phyloP scores from a whole-genome alignment of 2,797 vertebrate species.

The Natrix natrix region DNA sequence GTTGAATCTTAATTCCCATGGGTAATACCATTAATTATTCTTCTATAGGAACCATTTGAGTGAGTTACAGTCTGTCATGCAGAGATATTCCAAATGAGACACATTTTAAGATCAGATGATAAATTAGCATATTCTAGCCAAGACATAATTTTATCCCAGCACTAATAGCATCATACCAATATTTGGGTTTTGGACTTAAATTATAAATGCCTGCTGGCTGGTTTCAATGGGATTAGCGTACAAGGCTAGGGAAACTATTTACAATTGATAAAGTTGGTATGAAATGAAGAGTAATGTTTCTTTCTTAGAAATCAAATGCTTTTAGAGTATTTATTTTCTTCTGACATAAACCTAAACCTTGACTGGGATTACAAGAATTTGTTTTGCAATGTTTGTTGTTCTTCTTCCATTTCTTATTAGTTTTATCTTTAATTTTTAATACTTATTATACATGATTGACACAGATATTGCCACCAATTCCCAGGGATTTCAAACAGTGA shows the following conservation, averaged over 20 bases:
- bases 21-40: conserved; percentile 1
- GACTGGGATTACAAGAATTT: fast-evolving
- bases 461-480: neutral
- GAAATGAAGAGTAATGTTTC: neutral
- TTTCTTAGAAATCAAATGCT: conserved; percentile 15
- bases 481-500: neutral
- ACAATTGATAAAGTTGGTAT: conserved; percentile 15
- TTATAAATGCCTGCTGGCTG: neutral
- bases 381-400: neutral
- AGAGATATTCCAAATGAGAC: conserved; percentile 3
- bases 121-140: neutral
- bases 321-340: neutral
- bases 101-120: conserved; percentile 33
- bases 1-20: conserved; percentile 26
- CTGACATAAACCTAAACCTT: neutral
- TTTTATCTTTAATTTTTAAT: neutral
- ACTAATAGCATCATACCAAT: neutral
- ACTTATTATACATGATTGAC: neutral
- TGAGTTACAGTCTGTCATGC: conserved; percentile 23
- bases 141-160: conserved; percentile 3
- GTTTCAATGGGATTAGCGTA: neutral
- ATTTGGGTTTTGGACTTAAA: neutral
- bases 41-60: neutral
- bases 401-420: neutral
- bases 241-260: conserved; percentile 13